Conservation (phyloP, 2,113 vertebrate genomes). For the Cephalopholis sonnerati region DNA sequence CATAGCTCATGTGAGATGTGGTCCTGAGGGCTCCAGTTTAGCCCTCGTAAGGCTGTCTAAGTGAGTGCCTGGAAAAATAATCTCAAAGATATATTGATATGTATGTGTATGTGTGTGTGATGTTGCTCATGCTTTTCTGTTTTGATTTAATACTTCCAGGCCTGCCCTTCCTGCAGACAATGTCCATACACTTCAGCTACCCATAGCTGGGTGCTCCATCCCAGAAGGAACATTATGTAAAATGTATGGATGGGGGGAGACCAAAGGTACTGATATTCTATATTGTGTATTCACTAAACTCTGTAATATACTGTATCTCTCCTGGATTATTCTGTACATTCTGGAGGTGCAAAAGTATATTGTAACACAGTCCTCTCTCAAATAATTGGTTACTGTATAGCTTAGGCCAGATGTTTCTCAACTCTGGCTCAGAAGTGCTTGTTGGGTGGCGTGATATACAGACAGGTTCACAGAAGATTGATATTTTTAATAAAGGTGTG, state of each 20-base stretch:
- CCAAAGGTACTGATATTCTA: conserved; percentile 88
- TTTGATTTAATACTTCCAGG: conserved; percentile 77
- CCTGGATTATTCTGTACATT: conserved; percentile 4
- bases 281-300: conserved; percentile 8
- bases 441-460: conserved; percentile 1
- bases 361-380: background rate
- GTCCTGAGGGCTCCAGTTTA: conserved; percentile 92
- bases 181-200: conserved; percentile 91
- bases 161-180: conserved; percentile 89
- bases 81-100: conserved; percentile 10
- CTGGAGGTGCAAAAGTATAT: background rate
- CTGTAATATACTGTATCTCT: conserved; percentile 27
- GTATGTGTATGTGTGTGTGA: background rate
- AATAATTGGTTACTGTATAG: background rate
- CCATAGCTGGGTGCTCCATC: conserved; percentile 93
- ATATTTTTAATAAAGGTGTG: conserved; percentile 15
- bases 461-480: background rate
- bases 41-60: conserved; percentile 92
- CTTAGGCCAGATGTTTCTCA: conserved; percentile 7
- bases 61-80: conserved; percentile 81
- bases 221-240: conserved; percentile 92
- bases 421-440: background rate
- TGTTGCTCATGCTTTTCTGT: conserved; percentile 35
- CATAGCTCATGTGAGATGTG: conserved; percentile 94
- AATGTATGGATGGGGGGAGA: conserved; percentile 98